Conservation (phyloP, 2,888 invertebrate species). For the Phrixothrix hirtus region DNA sequence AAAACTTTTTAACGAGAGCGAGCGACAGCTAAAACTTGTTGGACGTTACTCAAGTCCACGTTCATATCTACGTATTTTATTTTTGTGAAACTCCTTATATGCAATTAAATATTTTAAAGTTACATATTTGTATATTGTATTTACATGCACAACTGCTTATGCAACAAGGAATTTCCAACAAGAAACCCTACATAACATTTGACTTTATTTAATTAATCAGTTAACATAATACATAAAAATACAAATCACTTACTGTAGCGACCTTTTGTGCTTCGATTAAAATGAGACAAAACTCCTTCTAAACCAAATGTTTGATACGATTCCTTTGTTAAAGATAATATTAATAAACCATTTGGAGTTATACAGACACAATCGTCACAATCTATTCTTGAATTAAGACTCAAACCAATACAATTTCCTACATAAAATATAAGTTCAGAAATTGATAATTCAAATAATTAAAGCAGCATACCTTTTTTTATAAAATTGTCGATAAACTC, state of each 20-base stretch:
- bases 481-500: constrained; percentile 62
- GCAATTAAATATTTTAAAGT: too few species aligned
- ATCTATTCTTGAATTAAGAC: constrained; percentile 58
- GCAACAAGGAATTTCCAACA: neutral
- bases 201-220: neutral
- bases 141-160: too few species aligned
- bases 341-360: constrained; percentile 58
- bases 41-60: too few species aligned
- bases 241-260: constrained; percentile 58
- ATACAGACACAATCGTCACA: constrained; percentile 59
- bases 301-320: constrained; percentile 61
- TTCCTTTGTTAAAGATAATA: constrained; percentile 58
- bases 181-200: neutral
- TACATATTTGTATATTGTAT: too few species aligned
- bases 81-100: too few species aligned
- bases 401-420: constrained; percentile 58
- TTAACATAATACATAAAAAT: neutral
- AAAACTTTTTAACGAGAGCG: too few species aligned
- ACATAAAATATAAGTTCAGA: constrained; percentile 25
- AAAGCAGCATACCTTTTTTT: constrained; percentile 57
- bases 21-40: too few species aligned
- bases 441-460: constrained; percentile 11
- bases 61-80: too few species aligned
- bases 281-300: constrained; percentile 58
- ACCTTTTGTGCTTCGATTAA: constrained; percentile 51